Evolutionary conservation across 2,113 vertebrate species (phyloP).

Genomic region (Hylia prasina): DNA sequence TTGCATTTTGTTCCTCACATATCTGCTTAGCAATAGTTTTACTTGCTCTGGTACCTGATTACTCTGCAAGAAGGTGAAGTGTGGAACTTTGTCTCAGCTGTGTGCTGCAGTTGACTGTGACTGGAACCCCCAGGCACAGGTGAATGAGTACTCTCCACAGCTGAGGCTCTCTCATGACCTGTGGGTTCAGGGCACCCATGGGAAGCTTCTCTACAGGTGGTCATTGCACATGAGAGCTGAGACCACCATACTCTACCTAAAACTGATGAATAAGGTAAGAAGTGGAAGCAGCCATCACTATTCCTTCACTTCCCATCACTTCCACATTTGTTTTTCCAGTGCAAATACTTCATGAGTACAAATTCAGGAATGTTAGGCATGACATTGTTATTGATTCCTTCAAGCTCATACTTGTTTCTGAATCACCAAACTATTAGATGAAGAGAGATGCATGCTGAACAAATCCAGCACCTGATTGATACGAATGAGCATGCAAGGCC

Average conservation of each 20-base stretch:
- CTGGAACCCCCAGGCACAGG: background rate
- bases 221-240: background rate
- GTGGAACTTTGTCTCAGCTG: background rate
- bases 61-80: background rate
- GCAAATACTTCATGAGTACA: background rate
- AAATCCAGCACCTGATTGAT: background rate
- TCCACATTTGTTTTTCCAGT: background rate
- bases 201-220: background rate
- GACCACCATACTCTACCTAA: background rate
- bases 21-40: background rate
- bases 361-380: background rate
- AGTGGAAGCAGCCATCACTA: background rate
- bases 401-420: constrained; percentile 43
- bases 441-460: background rate
- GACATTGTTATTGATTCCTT: background rate
- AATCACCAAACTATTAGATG: background rate
- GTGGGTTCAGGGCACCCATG: background rate
- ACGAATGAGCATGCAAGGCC: background rate
- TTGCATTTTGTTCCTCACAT: background rate
- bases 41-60: background rate
- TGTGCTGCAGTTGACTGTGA: background rate
- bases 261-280: background rate
- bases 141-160: background rate
- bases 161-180: accelerated
- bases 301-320: no score